These are phyloP conservation scores for Pungitius pungitius DNA, from an alignment of 2,113 vertebrate species.

Conservation along the genomic window DNA sequence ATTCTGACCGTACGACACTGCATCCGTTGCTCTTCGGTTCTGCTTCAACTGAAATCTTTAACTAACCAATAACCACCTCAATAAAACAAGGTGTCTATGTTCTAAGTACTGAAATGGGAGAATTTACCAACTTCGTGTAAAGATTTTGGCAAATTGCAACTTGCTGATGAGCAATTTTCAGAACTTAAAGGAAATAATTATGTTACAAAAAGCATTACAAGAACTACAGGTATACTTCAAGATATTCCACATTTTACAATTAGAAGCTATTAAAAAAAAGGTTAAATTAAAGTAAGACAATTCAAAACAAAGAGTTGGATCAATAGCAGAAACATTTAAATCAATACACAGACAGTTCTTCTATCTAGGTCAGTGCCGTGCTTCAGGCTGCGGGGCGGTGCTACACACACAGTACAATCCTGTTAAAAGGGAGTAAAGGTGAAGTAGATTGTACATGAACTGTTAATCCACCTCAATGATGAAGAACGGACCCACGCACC, in stretches of 20 bases:
- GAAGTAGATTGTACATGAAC: conserved; percentile 46
- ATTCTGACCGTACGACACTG: neutral
- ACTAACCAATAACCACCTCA: neutral
- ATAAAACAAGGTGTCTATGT: neutral
- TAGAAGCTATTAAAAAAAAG: neutral
- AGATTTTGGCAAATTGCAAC: neutral
- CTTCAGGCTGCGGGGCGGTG: neutral
- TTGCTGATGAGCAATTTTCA: neutral
- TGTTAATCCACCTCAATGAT: conserved; percentile 68
- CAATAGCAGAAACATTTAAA: neutral
- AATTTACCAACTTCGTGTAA: neutral
- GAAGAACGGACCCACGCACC: conserved; percentile 37
- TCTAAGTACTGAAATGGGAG: neutral
- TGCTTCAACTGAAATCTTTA: neutral
- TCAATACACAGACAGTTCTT: neutral
- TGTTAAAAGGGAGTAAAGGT: conserved; percentile 47
- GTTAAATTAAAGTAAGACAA: neutral
- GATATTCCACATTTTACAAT: neutral
- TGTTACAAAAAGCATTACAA: neutral
- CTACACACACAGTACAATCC: conserved; percentile 44
- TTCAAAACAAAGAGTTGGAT: neutral
- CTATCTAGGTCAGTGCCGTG: neutral
- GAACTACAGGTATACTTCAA: neutral
- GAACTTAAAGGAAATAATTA: neutral
- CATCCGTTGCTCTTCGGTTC: neutral